A percentile compares a stretch with the other conserved stretches of the same genome.
These are phyloP conservation scores for Crossocerus cetratus DNA, from an alignment of 2,888 invertebrate species.

Conservation along the genomic window DNA sequence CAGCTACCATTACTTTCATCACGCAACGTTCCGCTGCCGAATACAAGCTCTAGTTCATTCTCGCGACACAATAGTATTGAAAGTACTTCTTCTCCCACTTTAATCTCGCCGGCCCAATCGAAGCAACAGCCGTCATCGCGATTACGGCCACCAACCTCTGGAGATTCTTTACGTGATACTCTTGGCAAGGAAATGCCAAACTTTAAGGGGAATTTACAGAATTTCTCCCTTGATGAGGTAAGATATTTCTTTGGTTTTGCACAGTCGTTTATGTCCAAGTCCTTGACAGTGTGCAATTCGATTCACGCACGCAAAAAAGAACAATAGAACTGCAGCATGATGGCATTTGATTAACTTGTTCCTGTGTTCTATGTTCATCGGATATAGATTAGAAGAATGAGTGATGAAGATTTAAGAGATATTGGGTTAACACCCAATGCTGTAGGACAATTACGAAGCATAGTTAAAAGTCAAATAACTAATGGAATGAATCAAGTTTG, in stretches of 20 bases:
- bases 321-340: too few relatives aligned
- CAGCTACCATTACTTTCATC: conserved; percentile 64
- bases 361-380: too few relatives aligned
- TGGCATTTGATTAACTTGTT: too few relatives aligned
- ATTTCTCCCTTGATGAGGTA: conserved; percentile 76
- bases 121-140: conserved; percentile 71
- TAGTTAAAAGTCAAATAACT: conserved; percentile 78
- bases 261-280: too few relatives aligned
- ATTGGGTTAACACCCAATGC: conserved; percentile 78
- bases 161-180: conserved; percentile 71
- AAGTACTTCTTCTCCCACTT: conserved; percentile 52
- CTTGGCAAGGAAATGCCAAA: conserved; percentile 74
- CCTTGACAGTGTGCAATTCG: too few relatives aligned
- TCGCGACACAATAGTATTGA: conserved; percentile 67
- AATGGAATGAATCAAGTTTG: conserved; percentile 70
- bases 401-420: conserved; percentile 82
- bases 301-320: too few relatives aligned
- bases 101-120: conserved; percentile 51
- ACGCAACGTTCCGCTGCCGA: conserved; percentile 65
- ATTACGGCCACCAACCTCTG: conserved; percentile 67
- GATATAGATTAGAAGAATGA: conserved; percentile 80
- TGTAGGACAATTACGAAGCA: conserved; percentile 79
- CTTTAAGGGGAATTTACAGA: conserved; percentile 74
- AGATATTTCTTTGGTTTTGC: background rate
- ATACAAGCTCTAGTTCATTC: conserved; percentile 58